A percentile compares a stretch with the other conserved stretches of the same genome.
Evolutionary conservation across 2,113 vertebrate genomes (phyloP).

Genomic region (Todiramphus saurophagus): DNA sequence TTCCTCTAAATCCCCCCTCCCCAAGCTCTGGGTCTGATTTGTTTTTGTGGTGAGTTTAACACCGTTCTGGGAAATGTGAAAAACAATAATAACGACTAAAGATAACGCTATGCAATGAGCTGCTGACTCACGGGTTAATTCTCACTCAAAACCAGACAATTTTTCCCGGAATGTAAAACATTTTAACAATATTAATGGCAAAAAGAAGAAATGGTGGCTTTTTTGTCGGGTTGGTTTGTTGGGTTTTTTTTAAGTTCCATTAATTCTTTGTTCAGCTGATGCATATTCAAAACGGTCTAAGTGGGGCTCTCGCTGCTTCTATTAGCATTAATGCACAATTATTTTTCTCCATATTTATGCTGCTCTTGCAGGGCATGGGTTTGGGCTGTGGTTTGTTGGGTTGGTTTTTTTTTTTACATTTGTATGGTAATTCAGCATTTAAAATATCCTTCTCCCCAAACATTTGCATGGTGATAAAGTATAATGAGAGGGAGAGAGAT

Average conservation of each 20-base stretch:
- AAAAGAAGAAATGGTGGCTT: not conserved
- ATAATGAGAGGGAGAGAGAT: not conserved
- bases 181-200: not conserved
- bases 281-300: constrained; percentile 37
- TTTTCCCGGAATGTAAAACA: not conserved
- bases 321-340: constrained; percentile 57
- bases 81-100: not conserved
- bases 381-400: not conserved
- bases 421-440: constrained; percentile 27
- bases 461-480: not conserved
- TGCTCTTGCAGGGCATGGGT: not conserved
- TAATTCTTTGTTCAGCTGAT: constrained; percentile 26
- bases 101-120: not conserved
- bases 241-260: not conserved
- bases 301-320: constrained; percentile 36
- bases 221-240: not conserved
- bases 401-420: not conserved
- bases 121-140: not conserved
- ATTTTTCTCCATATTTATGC: constrained; percentile 23
- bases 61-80: not conserved
- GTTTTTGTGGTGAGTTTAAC: not conserved
- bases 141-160: not conserved
- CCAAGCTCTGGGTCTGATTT: not conserved
- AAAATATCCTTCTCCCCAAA: not conserved
- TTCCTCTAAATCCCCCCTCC: not conserved